Evolutionary conservation across 1,140 invertebrate species (phyloP).

Genomic region (Polyergus mexicanus): DNA sequence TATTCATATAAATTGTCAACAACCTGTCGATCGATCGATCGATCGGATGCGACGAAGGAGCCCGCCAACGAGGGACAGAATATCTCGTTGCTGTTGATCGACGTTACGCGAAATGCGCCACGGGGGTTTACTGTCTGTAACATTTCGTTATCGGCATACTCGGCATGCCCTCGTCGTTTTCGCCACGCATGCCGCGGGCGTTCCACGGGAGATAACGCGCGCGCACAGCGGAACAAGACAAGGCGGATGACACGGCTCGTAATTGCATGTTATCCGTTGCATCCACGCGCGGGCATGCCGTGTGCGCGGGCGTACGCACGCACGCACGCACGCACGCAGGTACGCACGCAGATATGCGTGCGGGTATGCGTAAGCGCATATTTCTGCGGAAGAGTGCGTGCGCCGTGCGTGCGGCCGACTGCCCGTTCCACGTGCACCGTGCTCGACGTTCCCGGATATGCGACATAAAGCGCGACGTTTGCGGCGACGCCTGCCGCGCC

Average conservation of each 20-base stretch:
- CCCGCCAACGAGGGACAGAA: not conserved
- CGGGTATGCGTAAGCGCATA: not conserved
- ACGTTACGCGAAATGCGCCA: not conserved
- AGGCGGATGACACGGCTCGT: constrained; percentile 85
- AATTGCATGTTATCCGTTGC: constrained; percentile 85
- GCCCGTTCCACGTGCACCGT: constrained; percentile 69
- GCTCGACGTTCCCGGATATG: constrained; percentile 65
- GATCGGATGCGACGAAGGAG: not conserved
- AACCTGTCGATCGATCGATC: not conserved
- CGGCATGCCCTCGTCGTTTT: constrained; percentile 74
- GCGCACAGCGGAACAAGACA: constrained; percentile 82
- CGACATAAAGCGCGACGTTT: constrained; percentile 67
- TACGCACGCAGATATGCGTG: not conserved
- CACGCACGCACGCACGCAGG: not conserved
- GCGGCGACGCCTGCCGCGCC: constrained; percentile 31
- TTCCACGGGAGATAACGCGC: constrained; percentile 82
- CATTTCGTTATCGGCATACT: constrained; percentile 79
- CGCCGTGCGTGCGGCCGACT: constrained; percentile 41
- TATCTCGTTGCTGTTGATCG: constrained; percentile 6
- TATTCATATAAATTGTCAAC: not conserved
- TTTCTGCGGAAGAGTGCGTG: constrained; percentile 56
- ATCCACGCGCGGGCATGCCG: constrained; percentile 67
- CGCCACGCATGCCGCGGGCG: constrained; percentile 77
- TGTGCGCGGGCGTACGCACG: not conserved
- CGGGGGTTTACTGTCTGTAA: constrained; percentile 46